Evolutionary conservation across 2,113 vertebrate species (phyloP), one percentile per base, ranked within the genome.

Genomic region (Micronycteris hirsuta): DNA sequence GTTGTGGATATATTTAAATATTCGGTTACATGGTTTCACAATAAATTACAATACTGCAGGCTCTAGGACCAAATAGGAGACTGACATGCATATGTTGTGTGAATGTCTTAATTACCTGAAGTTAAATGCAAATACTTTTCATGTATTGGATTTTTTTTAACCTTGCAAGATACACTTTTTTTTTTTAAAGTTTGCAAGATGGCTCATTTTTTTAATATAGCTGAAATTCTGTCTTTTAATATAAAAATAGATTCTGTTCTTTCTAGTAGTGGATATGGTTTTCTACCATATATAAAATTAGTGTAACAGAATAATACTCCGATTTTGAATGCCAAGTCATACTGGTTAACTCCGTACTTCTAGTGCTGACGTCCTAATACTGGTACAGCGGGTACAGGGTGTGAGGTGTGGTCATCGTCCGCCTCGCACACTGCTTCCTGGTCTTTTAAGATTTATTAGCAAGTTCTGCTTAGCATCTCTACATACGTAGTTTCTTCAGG

Each of bases 1-100:
- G 73, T 96, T 96, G 89, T 96, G 88, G 94, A 93, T 97, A 92
- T 95, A 95, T 94, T 96, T 96, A 86, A 92, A 45, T 94, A 95
- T 90, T 84, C 86, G 38, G 3, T 97, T 97, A 95, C 92, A 83
- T 97, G 85, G 20, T 95, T 97, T 96, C 91, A 93, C 80, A 95
- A 89, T 97, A 80, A 80, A 26, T 95, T 80, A 70, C 43, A 96
- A 89, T 78, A 92, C 73, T 93, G 41, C 65, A 95, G 96, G 87
- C 85, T 94, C 92, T 92, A 94, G 94, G 96, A 93, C 90, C 95
- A 78, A 87, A 36, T 84, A 97, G 92, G 77, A 97, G 33, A 67
- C 85, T 97, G 95, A 96, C 67, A 92, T 96, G 41, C 94, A 82
- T 97, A 94, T 95, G 61, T 95, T 91, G 86, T 96, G 58, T 95